These are phyloP conservation scores for Prietella phreatophila DNA, from an alignment of 2,113 vertebrate genomes.

Conservation along the genomic window DNA sequence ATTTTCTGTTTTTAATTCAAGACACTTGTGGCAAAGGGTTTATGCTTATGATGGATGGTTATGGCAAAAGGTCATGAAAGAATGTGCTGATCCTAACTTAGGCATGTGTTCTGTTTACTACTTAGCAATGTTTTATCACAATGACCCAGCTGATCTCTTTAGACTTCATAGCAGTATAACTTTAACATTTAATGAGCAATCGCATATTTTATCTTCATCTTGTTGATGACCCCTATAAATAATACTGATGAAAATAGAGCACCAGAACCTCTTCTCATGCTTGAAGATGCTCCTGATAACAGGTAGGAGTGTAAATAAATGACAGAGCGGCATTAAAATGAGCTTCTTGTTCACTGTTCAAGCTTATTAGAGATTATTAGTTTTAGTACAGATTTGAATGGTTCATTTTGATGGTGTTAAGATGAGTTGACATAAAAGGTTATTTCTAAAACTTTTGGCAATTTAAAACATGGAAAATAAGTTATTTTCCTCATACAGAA, in stretches of 20 bases:
- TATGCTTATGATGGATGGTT: not conserved
- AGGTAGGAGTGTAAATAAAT: not conserved
- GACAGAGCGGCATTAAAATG: not conserved
- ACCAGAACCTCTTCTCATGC: not conserved
- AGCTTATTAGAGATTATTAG: not conserved
- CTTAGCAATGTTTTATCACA: not conserved
- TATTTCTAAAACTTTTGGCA: not conserved
- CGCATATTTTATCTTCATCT: not conserved
- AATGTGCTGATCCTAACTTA: not conserved
- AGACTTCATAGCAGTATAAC: not conserved
- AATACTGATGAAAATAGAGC: not conserved
- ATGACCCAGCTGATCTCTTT: not conserved
- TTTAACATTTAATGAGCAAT: constrained; percentile 4
- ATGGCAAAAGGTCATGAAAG: not conserved
- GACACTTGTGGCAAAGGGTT: not conserved
- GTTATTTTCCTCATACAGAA: no score
- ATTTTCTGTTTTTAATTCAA: constrained; percentile 20
- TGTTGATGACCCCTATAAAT: not conserved
- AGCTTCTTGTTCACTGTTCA: not conserved
- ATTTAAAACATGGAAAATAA: not conserved
- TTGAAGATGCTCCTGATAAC: constrained; percentile 3
- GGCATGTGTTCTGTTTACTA: not conserved
- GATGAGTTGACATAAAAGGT: not conserved
- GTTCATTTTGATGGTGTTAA: not conserved
- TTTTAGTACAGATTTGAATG: not conserved